Evolutionary conservation across 1,140 invertebrate genomes (phyloP).

Genomic region (Halictus rubicundus): DNA sequence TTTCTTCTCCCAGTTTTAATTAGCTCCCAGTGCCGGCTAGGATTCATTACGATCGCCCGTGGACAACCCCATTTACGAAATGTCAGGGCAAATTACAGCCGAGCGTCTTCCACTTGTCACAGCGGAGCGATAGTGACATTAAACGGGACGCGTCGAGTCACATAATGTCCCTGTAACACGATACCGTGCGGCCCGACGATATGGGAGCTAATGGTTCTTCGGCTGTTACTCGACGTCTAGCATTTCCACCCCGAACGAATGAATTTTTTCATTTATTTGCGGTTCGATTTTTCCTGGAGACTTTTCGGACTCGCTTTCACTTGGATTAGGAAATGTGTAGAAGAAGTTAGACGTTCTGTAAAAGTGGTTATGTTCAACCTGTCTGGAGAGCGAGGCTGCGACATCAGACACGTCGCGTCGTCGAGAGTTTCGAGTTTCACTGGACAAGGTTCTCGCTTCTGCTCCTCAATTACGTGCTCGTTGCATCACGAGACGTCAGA

Average conservation of each 20-base stretch:
- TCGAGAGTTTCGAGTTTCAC: constrained; percentile 32
- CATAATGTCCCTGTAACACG: constrained; percentile 62
- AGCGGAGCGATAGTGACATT: constrained; percentile 43
- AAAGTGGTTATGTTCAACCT: constrained; percentile 9
- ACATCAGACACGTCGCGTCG: constrained; percentile 47
- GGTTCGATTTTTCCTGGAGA: background rate
- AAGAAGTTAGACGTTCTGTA: background rate
- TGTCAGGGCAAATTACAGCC: constrained; percentile 31
- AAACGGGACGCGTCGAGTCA: constrained; percentile 56
- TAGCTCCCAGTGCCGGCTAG: too few relatives aligned
- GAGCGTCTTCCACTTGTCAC: constrained; percentile 26
- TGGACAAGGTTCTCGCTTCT: constrained; percentile 36
- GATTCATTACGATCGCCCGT: too few relatives aligned
- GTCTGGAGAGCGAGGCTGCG: constrained; percentile 43
- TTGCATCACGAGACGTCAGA: background rate
- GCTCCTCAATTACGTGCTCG: constrained; percentile 38
- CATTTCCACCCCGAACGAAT: constrained; percentile 46
- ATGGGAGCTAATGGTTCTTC: constrained; percentile 61
- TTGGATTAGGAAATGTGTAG: too few relatives aligned
- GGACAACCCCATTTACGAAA: too few relatives aligned
- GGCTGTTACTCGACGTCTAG: constrained; percentile 60
- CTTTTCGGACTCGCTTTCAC: too few relatives aligned
- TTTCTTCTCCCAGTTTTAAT: too few relatives aligned
- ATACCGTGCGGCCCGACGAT: constrained; percentile 51
- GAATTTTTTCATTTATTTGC: constrained; percentile 59